These are phyloP conservation scores for Ceyx melanurus DNA, from an alignment of 2,113 vertebrate species.

Conservation along the genomic window DNA sequence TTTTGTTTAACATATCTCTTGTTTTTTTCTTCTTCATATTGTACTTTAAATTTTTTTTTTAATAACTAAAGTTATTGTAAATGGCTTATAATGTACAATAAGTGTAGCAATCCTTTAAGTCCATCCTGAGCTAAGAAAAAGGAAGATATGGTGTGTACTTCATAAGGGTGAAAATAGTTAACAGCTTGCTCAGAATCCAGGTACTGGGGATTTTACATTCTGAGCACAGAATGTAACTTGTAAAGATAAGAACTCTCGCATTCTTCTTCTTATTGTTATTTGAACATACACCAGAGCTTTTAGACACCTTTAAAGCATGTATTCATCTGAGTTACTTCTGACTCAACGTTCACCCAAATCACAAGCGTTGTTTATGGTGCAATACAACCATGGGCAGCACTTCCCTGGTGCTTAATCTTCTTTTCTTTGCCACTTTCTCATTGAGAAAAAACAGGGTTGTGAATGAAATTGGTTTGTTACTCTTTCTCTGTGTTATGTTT, in stretches of 20 bases:
- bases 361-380: background rate
- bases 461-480: background rate
- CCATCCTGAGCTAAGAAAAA: background rate
- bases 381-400: background rate
- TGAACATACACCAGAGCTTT: background rate
- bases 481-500: background rate
- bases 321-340: background rate
- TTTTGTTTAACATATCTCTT: background rate
- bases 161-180: background rate
- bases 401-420: background rate
- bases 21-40: background rate
- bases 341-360: background rate
- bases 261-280: background rate
- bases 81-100: background rate
- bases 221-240: background rate
- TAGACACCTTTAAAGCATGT: background rate
- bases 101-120: background rate
- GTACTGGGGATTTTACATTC: background rate
- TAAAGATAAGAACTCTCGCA: background rate
- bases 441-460: background rate
- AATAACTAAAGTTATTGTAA: background rate
- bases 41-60: background rate
- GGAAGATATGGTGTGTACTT: background rate
- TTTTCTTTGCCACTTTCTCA: background rate
- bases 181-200: background rate